A percentile compares a stretch with the other conserved stretches of the same genome.
These are phyloP conservation scores for Tolmerus cingulatus DNA, from an alignment of 2,888 invertebrate species.

Conservation along the genomic window DNA sequence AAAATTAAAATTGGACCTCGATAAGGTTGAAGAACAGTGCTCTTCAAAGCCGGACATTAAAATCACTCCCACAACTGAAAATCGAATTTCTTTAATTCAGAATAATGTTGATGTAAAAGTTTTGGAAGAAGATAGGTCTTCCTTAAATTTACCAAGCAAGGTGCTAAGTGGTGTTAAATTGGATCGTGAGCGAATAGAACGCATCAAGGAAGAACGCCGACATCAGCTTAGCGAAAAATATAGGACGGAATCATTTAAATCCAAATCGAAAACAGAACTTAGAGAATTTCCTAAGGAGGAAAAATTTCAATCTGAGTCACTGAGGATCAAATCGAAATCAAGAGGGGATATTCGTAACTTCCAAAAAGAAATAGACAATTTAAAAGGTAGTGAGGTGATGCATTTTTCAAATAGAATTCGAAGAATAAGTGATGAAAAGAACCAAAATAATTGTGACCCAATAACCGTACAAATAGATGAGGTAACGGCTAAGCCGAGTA, in stretches of 20 bases:
- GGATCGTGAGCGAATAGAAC: slow-evolving; percentile 84
- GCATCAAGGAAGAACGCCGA: slow-evolving; percentile 89
- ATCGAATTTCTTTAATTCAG: slow-evolving; percentile 70
- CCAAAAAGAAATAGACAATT: slow-evolving; percentile 57
- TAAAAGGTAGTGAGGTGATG: slow-evolving; percentile 46
- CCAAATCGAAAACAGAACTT: slow-evolving; percentile 63
- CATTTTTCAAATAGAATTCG: slow-evolving; percentile 53
- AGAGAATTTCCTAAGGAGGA: slow-evolving; percentile 57
- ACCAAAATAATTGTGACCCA: slow-evolving; percentile 58
- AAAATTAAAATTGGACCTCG: slow-evolving; percentile 52
- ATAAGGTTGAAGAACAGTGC: slow-evolving; percentile 45
- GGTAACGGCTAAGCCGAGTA: slow-evolving; percentile 1
- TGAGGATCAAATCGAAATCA: slow-evolving; percentile 62
- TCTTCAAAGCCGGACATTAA: slow-evolving; percentile 52
- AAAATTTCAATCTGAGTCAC: slow-evolving; percentile 57
- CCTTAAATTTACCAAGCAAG: slow-evolving; percentile 52
- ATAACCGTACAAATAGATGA: slow-evolving; percentile 41
- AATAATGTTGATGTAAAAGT: slow-evolving; percentile 55
- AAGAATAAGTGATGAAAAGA: slow-evolving; percentile 63
- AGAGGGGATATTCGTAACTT: slow-evolving; percentile 59
- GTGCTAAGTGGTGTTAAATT: slow-evolving; percentile 68
- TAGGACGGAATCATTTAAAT: slow-evolving; percentile 79
- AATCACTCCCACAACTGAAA: slow-evolving; percentile 70
- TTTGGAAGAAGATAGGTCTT: slow-evolving; percentile 59
- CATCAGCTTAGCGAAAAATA: slow-evolving; percentile 86